Base-by-base conservation (phyloP, 2,797 vertebrate genomes). In the Bryconaethiops microstoma region DNA sequence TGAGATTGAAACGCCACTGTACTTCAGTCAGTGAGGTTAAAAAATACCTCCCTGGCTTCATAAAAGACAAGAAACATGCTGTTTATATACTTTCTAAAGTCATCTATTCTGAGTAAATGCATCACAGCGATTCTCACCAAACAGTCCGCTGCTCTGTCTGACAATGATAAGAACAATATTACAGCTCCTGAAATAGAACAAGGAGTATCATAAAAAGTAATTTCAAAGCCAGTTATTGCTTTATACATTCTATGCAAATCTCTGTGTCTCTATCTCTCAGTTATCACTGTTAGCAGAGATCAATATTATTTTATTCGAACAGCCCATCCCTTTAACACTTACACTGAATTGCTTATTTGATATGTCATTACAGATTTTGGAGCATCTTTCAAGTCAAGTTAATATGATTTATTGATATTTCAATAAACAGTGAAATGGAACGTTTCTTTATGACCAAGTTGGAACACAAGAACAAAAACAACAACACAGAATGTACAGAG, bases 151-250 rank as follows among this genome's bases (percentile, higher is more conserved):
- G 19, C 42, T 69, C 42, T 69, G 67, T 48, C 40, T 69, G 67
- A 69, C 42, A 21, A 7, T 13, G 67, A 69, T 48, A 23, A 67
- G 10, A 67, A 35, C 19, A 10, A 21, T 45, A 45, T 45, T 68
- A 45, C 65, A 42, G 52, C 29, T 73, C 25, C 71, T 73, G 71
- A 59, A 73, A 73, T 39, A 73, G 52, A 59, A 39, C 67, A 57
- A 52, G 54, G 52, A 73, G 42, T 40, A 73, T 57, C 50, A 40
- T 35, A 17, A 73, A 73, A 73, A 40, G 25, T 13, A 1, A 8
- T 29, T 72, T 35, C 48, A 48, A 69, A 55, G 14, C 35, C 23
- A 29, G 16, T 55, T 54, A 17, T 13, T 72, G 29, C 70, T 57
- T 39, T 73, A 57, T 73, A 40, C 17, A 55, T 73, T 73, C 25